These are phyloP conservation scores for Drosophila testacea DNA, from an alignment of 2,888 invertebrate genomes.

Conservation along the genomic window DNA sequence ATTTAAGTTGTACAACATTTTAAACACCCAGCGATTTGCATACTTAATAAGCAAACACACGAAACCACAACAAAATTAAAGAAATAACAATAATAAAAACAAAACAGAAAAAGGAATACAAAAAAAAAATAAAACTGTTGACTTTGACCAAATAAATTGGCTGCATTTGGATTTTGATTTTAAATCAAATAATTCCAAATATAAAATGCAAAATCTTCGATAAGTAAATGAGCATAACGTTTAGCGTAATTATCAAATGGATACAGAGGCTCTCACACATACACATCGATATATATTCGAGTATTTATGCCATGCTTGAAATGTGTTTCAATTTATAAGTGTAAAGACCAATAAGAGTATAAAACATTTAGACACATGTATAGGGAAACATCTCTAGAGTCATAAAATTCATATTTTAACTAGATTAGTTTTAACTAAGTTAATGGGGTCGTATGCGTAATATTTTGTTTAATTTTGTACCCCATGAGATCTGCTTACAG, in stretches of 20 bases:
- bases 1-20: constrained; percentile 67
- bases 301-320: not conserved
- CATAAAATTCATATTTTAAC: too few relatives aligned
- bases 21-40: constrained; percentile 66
- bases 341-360: not conserved
- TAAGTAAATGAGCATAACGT: constrained; percentile 73
- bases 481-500: not conserved
- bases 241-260: constrained; percentile 70
- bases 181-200: constrained; percentile 53
- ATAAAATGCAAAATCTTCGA: constrained; percentile 61
- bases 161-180: constrained; percentile 24
- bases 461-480: too few relatives aligned
- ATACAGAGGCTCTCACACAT: constrained; percentile 22
- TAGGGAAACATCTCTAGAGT: too few relatives aligned
- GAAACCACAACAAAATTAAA: constrained; percentile 5
- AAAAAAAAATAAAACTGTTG: not conserved
- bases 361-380: too few relatives aligned
- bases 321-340: not conserved
- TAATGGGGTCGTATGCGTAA: too few relatives aligned
- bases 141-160: constrained; percentile 42
- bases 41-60: constrained; percentile 54
- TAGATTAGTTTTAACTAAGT: too few relatives aligned
- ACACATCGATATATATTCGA: constrained; percentile 9
- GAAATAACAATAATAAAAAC: constrained; percentile 10
- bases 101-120: not conserved